A percentile compares a stretch with the other conserved stretches of the same genome.
Evolutionary conservation across 64 coral and sea anemone species (phyloP).

Genomic region (Orbicella faveolata): DNA sequence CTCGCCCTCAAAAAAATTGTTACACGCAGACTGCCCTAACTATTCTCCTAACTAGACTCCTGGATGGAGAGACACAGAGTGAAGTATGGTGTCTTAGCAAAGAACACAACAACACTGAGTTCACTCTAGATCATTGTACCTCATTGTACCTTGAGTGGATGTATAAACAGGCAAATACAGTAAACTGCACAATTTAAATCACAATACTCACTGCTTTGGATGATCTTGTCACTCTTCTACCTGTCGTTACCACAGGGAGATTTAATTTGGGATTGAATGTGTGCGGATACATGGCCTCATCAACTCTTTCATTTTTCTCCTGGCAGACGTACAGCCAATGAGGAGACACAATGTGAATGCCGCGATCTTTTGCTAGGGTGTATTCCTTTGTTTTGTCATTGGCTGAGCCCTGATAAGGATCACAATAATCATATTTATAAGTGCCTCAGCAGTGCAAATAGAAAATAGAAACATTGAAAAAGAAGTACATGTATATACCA

Average conservation of each 20-base stretch:
- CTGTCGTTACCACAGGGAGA: conserved; percentile 80
- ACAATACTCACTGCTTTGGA: conserved; percentile 36
- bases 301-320: conserved; percentile 53
- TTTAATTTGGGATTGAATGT: conserved; percentile 92
- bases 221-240: conserved; percentile 75
- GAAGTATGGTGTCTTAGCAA: no score
- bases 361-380: conserved; percentile 58
- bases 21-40: no score
- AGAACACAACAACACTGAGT: no score
- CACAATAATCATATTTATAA: neutral
- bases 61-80: no score
- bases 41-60: no score
- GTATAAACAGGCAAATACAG: no score
- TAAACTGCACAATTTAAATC: neutral
- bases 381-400: conserved; percentile 88
- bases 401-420: conserved; percentile 55
- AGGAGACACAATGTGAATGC: conserved; percentile 78
- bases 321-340: conserved; percentile 84
- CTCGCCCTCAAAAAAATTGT: no score
- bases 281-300: conserved; percentile 89
- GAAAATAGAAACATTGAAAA: no score
- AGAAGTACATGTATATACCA: no score
- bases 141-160: no score
- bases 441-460: no score
- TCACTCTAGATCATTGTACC: no score